Evolutionary conservation across 2,888 invertebrate genomes (phyloP), one percentile per base, ranked within the genome.

Genomic region (Drosophila mettleri): DNA sequence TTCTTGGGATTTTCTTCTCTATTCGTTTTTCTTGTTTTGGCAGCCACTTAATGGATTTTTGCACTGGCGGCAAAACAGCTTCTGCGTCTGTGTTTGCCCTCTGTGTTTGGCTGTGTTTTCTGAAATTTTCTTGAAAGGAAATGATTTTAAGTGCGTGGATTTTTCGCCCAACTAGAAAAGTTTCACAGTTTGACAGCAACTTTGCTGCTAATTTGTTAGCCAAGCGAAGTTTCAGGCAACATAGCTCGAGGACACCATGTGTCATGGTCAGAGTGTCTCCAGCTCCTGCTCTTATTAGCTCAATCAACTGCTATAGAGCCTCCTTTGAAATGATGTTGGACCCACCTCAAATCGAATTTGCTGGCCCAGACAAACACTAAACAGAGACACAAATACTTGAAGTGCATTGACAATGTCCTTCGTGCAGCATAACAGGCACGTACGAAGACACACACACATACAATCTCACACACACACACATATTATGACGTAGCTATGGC

Each of bases 21-120:
- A 22, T 16, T 16, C 16, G 24, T 41, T 14, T 12, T 22, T 14
- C 10, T 8, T 46, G 7, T 54, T 46, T 38, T 31, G 16, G 49
- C 22, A 33, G 48, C 52, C 66, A 69, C 79, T 82, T 82, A 78
- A 82, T 79, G 83, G 67, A 79, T 65, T 67, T 70, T 65, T 65
- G 57, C 70, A 62, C 74, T 67, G 70, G 46, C 61, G 62, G 63
- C 63, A 48, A 74, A 68, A 68, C 48, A 45, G 34, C 68, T 48
- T 34, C 29, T 31, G 48, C 48, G 48, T 43, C 46, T 46, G 27
- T 10, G 64, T 62, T 59, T 57, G 38, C 34, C n/a, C n/a, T n/a
- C n/a, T n/a, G n/a, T 33, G 57, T 34, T 36, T 51, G n/a, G 34
- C 22, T 41, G 20, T 38, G 66, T 39, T 48, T 27, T 45, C n/a